Percentiles rank a stretch among this genome's conserved stretches.
These are phyloP conservation scores for Polypterus senegalus DNA, from an alignment of 2,113 vertebrate genomes.

Conservation along the genomic window DNA sequence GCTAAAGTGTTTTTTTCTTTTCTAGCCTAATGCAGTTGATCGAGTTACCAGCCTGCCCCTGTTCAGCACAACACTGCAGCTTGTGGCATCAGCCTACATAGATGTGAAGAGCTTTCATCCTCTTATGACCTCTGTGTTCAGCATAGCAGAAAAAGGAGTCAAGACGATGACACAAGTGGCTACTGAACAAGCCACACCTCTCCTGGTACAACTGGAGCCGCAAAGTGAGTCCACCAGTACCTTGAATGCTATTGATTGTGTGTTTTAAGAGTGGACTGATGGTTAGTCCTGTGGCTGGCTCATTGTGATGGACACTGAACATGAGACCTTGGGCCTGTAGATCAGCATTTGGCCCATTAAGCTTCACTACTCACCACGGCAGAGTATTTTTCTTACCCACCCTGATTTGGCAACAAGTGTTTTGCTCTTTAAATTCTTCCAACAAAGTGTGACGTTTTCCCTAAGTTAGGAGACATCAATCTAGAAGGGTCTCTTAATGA, in stretches of 20 bases:
- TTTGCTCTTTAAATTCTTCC: too few relatives aligned
- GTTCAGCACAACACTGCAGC: conserved; percentile 33
- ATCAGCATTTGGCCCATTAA: too few relatives aligned
- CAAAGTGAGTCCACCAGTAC: conserved; percentile 34
- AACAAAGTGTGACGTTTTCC: too few relatives aligned
- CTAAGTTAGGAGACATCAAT: too few relatives aligned
- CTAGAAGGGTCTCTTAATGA: too few relatives aligned
- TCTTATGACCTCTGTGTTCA: conserved; percentile 38
- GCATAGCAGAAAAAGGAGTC: conserved; percentile 31
- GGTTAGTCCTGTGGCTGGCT: too few relatives aligned
- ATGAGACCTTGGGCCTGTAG: too few relatives aligned
- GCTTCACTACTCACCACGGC: too few relatives aligned
- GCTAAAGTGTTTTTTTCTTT: background rate
- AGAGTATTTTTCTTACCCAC: too few relatives aligned
- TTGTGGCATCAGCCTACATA: conserved; percentile 22
- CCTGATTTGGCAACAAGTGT: too few relatives aligned
- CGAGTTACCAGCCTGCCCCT: conserved; percentile 39
- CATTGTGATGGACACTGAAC: too few relatives aligned
- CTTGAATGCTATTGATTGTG: background rate
- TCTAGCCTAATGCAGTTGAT: conserved; percentile 20
- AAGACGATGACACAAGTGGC: conserved; percentile 27
- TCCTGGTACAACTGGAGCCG: conserved; percentile 40
- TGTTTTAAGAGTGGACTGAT: too few relatives aligned
- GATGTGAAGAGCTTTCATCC: conserved; percentile 39
- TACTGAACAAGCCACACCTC: conserved; percentile 28